Conservation (phyloP, 2,888 invertebrate species). For the Andrena marginata region DNA sequence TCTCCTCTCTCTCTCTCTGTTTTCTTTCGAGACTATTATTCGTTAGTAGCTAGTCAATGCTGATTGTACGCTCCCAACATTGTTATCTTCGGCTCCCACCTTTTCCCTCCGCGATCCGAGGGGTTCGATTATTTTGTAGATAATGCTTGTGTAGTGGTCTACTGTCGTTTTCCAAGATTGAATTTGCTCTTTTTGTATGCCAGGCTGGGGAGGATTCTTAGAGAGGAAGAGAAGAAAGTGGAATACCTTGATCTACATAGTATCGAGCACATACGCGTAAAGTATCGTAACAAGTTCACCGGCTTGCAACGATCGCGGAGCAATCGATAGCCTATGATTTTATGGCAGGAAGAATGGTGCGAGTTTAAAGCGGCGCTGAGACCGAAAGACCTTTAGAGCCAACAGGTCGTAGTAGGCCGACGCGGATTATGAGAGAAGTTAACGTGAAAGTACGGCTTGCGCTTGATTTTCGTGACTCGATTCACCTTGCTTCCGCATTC, state of each 20-base stretch:
- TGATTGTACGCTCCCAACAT: conserved; percentile 29
- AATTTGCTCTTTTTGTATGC: background rate
- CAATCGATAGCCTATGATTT: background rate
- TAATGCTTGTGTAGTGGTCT: background rate
- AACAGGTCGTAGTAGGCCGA: conserved; percentile 28
- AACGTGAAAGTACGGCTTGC: conserved; percentile 58
- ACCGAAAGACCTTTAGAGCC: conserved; percentile 33
- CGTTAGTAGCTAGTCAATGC: background rate
- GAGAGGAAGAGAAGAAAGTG: background rate
- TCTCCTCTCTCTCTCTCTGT: background rate
- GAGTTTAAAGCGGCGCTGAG: background rate
- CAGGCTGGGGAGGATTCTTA: too few relatives aligned
- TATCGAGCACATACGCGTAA: too few relatives aligned
- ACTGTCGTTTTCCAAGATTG: background rate
- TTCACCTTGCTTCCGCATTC: conserved; percentile 56
- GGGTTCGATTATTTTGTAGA: conserved; percentile 5
- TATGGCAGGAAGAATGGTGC: background rate
- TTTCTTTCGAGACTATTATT: conserved; percentile 20
- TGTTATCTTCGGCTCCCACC: conserved; percentile 53
- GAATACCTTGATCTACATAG: background rate
- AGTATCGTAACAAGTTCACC: conserved; percentile 2
- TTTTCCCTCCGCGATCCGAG: background rate
- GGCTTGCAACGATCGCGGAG: background rate
- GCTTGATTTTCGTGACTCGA: conserved; percentile 62
- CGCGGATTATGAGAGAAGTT: conserved; percentile 49